Conservation (phyloP, 1,140 invertebrate species). For the Drosophila simulans region DNA sequence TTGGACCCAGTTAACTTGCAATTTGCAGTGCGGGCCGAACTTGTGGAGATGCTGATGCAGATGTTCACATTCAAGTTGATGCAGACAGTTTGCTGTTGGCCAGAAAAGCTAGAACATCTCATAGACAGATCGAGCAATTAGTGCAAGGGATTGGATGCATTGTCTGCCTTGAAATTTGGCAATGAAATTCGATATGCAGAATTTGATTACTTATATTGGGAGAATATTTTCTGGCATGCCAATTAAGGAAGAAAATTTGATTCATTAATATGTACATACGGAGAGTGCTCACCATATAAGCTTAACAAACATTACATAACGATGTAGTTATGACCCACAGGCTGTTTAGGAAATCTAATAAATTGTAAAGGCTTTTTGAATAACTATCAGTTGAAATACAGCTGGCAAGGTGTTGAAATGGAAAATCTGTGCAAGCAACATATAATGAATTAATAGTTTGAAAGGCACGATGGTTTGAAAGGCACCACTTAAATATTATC, state of each 20-base stretch:
- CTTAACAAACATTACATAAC: too few species aligned
- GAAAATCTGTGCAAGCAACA: background rate
- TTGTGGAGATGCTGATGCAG: conserved; percentile 12
- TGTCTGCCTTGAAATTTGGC: background rate
- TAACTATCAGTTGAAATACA: too few species aligned
- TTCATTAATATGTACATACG: too few species aligned
- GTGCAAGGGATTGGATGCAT: conserved; percentile 5
- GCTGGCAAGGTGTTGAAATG: background rate
- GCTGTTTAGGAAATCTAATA: too few species aligned
- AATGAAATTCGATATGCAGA: background rate
- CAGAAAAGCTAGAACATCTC: conserved; percentile 12
- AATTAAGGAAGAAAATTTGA: background rate
- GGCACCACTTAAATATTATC: background rate
- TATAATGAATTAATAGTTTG: background rate
- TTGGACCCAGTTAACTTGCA: conserved; percentile 48
- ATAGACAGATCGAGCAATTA: conserved; percentile 11
- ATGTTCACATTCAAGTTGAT: conserved; percentile 19
- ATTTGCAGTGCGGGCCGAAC: conserved; percentile 24
- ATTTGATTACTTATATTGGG: background rate
- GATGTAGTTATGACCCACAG: too few species aligned
- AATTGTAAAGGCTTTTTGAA: too few species aligned
- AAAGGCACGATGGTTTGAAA: background rate
- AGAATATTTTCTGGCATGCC: background rate
- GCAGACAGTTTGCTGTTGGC: conserved; percentile 31
- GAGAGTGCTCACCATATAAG: too few species aligned